Evolutionary conservation across 1,140 invertebrate species (phyloP), one percentile per base, ranked within the genome.

Genomic region (Trachymyrmex cornetzi): DNA sequence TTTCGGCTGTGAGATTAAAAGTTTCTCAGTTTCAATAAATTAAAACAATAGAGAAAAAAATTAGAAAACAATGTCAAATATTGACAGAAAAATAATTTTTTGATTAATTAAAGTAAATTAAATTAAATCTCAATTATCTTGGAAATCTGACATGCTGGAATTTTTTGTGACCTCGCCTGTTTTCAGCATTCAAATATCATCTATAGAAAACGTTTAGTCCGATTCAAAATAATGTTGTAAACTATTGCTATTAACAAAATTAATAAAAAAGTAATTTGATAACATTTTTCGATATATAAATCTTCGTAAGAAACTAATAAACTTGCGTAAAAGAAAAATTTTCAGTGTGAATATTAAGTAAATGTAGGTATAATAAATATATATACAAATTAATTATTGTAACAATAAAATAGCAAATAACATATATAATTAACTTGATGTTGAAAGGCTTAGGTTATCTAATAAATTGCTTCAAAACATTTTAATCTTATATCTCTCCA

Each of bases 391-490:
- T 14, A 34, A 19, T 74, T 27, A 44, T 59, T 77, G 14, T 27
- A 30, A 44, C 38, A 14, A 34, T 22, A 77, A 59, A 19, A 24
- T 38, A 22, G 1, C 3, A 19, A 34, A 74, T 55, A 72, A 69
- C 55, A 57, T 22, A 11, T 22, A 11, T 27, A 57, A 16, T 24
- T 22, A 19, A 61, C 2, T 57, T n/a, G 14, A 63, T 61, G 48
- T 24, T 44, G 22, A 79, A 64, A 27, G 9, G 0, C 22, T 50
- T 6, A 3, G 9, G 2, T 77, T 30, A 30, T 30, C 12, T 50
- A 79, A 79, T 64, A 50, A 48, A 79, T 12, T 2, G 0, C 5
- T 64, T 2, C 50, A 64, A 64, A 79, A 64, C 53, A 67, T 66
- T 59, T 72, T 27, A 67, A 30, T 22, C 44, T 14, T 11, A 57